Evolutionary conservation across 1,140 invertebrate genomes (phyloP).

Genomic region (Diuraphis noxia): DNA sequence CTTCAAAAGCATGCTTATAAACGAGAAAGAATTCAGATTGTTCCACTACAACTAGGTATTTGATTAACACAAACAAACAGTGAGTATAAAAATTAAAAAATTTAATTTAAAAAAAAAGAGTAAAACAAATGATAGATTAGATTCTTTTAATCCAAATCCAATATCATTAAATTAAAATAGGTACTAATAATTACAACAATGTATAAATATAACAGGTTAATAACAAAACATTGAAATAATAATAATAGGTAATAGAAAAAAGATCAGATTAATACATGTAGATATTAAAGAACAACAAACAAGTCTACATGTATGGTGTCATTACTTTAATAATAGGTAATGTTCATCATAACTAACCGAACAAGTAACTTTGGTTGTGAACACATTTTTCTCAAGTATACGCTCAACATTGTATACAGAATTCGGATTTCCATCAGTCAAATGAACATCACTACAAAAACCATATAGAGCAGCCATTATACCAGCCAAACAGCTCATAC

Average conservation of each 20-base stretch:
- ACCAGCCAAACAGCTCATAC: constrained; percentile 83
- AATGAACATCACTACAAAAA: constrained; percentile 64
- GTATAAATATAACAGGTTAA: neutral
- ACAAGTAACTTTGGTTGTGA: constrained; percentile 62
- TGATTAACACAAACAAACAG: constrained; percentile 23
- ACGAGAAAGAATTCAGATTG: neutral
- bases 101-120: neutral
- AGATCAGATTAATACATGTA: constrained; percentile 19
- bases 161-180: neutral
- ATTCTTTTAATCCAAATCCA: constrained; percentile 8
- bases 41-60: constrained; percentile 22
- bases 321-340: constrained; percentile 17
- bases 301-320: constrained; percentile 10
- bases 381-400: constrained; percentile 68
- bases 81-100: neutral
- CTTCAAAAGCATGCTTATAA: constrained; percentile 45
- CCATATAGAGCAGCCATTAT: constrained; percentile 74
- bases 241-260: neutral
- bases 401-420: constrained; percentile 75
- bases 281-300: constrained; percentile 1
- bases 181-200: neutral
- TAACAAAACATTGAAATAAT: constrained; percentile 21
- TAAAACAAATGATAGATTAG: neutral
- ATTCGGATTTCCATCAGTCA: constrained; percentile 79
- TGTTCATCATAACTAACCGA: constrained; percentile 50